Evolutionary conservation across 2,888 invertebrate genomes (phyloP), one percentile per base, ranked within the genome.

Genomic region (Enchytraeus crypticus): DNA sequence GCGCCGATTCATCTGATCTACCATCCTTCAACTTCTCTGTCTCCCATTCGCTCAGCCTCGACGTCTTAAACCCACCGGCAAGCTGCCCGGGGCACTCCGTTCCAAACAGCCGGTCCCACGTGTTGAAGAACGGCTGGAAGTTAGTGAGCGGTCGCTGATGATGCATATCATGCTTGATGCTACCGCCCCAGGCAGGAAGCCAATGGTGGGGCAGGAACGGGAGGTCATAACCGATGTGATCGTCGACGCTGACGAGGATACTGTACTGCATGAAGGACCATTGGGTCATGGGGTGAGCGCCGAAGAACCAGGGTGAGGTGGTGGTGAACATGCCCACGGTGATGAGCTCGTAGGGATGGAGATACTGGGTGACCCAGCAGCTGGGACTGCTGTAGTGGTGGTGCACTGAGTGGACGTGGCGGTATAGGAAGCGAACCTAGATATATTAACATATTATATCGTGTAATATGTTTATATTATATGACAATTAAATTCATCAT

Each of bases 91-190:
- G 77, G 60, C 77, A 77, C 57, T 71, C 73, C 18, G 72, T 70
- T 64, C 76, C 78, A 64, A 78, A 75, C 5, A 79, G 53, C 51
- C 73, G 70, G 69, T 81, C 81, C 61, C 75, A 72, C 66, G 77
- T 77, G 69, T 77, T 79, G 70, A 80, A 77, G 74, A 80, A 81
- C 0, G 81, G 81, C 68, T 79, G 72, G 69, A 74, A 81, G 69
- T 81, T 81, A 26, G 81, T 80, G 66, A 77, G 63, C 0, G 81
- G 81, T 57, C 79, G 76, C 64, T 78, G 71, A 65, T 80, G 80
- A 65, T 80, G 80, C 80, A 81, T 80, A 69, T 81, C 81, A 64
- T 81, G 81, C 58, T 81, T 80, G 11, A 79, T 79, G 2, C 79
- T 76, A 4, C 81, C 81, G 0, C 80, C 78, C 60, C 78, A 73